Evolutionary conservation across 2,113 vertebrate species (phyloP), one percentile per base, ranked within the genome.

Genomic region (Microtus pennsylvanicus): DNA sequence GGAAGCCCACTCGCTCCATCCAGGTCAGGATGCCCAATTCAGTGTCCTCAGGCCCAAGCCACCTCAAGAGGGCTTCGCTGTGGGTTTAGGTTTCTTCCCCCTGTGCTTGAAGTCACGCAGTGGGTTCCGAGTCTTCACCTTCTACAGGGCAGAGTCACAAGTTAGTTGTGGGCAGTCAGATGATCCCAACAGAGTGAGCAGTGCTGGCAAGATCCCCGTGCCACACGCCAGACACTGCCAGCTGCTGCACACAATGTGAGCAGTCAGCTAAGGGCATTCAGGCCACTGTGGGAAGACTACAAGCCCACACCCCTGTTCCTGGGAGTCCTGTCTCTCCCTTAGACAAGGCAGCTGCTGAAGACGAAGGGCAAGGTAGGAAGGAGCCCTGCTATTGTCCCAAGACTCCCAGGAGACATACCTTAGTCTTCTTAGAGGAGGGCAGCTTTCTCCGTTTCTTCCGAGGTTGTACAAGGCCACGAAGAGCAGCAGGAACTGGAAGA

Each of bases 401-500:
- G 22, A 22, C n/a, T 38, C 77, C 22, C 5, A 4, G 52, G 19
- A 13, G 0, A 63, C 38, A 0, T 55, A 98, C 98, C 97, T 95
- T 97, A 58, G 45, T 17, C 80, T 96, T 97, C 94, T 42, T 94
- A 55, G n/a, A 38, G 12, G 93, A 35, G 0, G 55, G 0, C 0
- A 11, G 75, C 85, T 67, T 94, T 65, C 96, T 97, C 75, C 94
- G 97, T 93, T 96, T 98, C 97, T 93, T 98, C 11, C 90, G 91
- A 98, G 93, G 6, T 38, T 87, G 97, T 16, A 98, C 86, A 0
- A 98, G 26, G 0, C 97, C 97, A 13, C 96, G 99, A 45, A 99
- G 98, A 0, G 98, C 96, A 10, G 98, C 89, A 4, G 99, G 99
- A 61, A 99, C 99, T 99, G 89, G 63, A 92, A 96, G 90, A 94